Conservation (phyloP, 2,113 vertebrate species). For the Gorsachius goisagi region DNA sequence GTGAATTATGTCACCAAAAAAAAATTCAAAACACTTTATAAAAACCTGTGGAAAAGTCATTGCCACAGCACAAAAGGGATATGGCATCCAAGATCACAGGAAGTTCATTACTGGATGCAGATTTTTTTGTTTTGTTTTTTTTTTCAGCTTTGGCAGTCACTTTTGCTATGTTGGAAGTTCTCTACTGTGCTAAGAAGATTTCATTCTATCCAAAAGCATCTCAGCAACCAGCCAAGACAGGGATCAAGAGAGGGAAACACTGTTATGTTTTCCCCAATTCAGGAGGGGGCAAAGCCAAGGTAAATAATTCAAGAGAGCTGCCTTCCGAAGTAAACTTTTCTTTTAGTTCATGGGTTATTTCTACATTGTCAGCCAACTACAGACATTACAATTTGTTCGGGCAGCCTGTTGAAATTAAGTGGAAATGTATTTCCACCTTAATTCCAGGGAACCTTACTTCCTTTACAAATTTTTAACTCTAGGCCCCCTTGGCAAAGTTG, state of each 20-base stretch:
- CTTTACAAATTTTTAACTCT: not conserved
- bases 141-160: not conserved
- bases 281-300: conserved; percentile 33
- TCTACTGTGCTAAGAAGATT: not conserved
- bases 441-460: conserved; percentile 38
- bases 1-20: conserved; percentile 6
- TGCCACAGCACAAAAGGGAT: not conserved
- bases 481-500: not conserved
- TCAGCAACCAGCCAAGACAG: conserved; percentile 35
- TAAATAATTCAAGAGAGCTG: not conserved
- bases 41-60: not conserved
- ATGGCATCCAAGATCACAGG: not conserved
- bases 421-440: conserved; percentile 13
- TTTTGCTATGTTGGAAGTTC: conserved; percentile 5
- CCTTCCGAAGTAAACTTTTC: conserved; percentile 17
- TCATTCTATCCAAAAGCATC: conserved; percentile 38
- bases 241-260: conserved; percentile 20
- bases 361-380: not conserved
- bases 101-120: not conserved
- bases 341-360: conserved; percentile 29
- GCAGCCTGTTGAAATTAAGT: conserved; percentile 28
- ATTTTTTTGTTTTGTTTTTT: not conserved
- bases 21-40: not conserved
- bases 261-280: not conserved
- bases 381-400: conserved; percentile 26